These are phyloP conservation scores for Argyrosomus regius DNA, from an alignment of 2,797 vertebrate species.

Conservation along the genomic window DNA sequence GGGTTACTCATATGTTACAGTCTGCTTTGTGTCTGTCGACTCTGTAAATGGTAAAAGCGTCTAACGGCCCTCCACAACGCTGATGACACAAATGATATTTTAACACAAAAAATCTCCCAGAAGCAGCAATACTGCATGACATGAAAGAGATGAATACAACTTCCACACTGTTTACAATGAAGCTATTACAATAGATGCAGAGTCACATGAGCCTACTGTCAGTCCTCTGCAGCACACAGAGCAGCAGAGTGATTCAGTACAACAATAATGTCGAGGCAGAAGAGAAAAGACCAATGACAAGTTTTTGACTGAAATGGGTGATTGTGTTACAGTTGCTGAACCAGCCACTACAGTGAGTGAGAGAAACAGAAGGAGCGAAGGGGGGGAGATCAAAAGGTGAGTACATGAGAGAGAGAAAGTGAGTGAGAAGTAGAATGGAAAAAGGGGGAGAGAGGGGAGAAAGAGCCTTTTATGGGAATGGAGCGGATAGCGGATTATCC, in stretches of 20 bases:
- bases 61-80: neutral
- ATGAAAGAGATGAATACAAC: neutral
- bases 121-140: neutral
- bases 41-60: neutral
- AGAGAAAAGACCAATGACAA: conserved; percentile 17
- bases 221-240: conserved; percentile 10
- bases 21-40: neutral
- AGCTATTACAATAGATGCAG: conserved; percentile 3
- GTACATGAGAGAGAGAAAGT: conserved; percentile 40
- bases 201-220: conserved; percentile 1
- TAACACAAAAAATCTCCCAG: neutral
- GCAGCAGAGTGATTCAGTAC: conserved; percentile 5
- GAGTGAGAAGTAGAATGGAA: conserved; percentile 50
- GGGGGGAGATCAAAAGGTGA: conserved; percentile 61
- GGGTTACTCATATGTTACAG: neutral
- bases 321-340: conserved; percentile 55
- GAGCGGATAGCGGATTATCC: conserved; percentile 79
- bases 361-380: conserved; percentile 9
- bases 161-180: conserved; percentile 12
- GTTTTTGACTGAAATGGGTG: conserved; percentile 43
- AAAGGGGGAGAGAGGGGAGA: conserved; percentile 50
- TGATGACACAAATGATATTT: neutral
- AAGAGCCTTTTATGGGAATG: conserved; percentile 79
- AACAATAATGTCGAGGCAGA: neutral
- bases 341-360: neutral